Percentiles rank a stretch among this genome's conserved stretches.
These are phyloP conservation scores for Torymus tubicola DNA, from an alignment of 2,888 invertebrate genomes.

Conservation along the genomic window DNA sequence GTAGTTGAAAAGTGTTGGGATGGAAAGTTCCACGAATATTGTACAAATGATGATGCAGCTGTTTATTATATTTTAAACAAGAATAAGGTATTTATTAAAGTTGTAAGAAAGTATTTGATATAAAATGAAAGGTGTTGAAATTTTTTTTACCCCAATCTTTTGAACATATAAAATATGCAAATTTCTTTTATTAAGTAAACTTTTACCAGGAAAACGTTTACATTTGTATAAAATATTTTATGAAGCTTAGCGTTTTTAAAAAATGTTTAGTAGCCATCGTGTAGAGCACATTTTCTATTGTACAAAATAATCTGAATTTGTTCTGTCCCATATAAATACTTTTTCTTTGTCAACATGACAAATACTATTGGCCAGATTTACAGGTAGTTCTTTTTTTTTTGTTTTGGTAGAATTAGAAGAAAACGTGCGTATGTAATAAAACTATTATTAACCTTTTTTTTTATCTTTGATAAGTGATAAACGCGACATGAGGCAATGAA, in stretches of 20 bases:
- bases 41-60: conserved; percentile 55
- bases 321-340: conserved; percentile 7
- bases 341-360: conserved; percentile 45
- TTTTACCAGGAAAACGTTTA: conserved; percentile 34
- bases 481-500: conserved; percentile 45
- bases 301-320: conserved; percentile 27
- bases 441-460: conserved; percentile 25
- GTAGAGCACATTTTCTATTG: conserved; percentile 44
- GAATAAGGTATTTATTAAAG: conserved; percentile 55
- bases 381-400: neutral
- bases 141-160: conserved; percentile 29
- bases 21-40: conserved; percentile 19
- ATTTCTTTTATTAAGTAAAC: conserved; percentile 49
- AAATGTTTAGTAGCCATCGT: conserved; percentile 37
- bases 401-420: conserved; percentile 37
- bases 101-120: conserved; percentile 55
- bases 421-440: conserved; percentile 23
- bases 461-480: conserved; percentile 39
- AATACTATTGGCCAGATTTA: conserved; percentile 29
- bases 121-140: conserved; percentile 34
- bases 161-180: conserved; percentile 52
- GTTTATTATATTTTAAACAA: conserved; percentile 46
- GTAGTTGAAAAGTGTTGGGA: conserved; percentile 38
- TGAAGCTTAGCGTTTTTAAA: conserved; percentile 39
- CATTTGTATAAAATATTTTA: conserved; percentile 53